Evolutionary conservation across 2,888 invertebrate species (phyloP), one percentile per base, ranked within the genome.

Genomic region (Elysia crispata): DNA sequence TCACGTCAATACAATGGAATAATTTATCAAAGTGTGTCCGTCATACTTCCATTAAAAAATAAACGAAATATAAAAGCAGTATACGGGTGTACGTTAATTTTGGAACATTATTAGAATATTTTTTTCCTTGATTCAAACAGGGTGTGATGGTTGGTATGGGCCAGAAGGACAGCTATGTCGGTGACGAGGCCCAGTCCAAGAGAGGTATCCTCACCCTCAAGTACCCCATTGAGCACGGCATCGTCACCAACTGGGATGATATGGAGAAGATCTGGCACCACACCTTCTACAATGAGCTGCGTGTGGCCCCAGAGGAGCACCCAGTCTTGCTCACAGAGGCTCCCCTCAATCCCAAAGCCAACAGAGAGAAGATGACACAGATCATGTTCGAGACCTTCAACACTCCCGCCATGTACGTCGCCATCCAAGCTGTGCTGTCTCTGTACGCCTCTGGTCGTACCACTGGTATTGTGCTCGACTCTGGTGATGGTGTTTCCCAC

Each of bases 361-460:
- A 77, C 70, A 60, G 60, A n/a, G 83, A 83, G 77, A 97, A 97
- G 95, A 97, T 97, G 96, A 96, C 96, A 76, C 89, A 90, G 85
- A 89, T 89, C 80, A 89, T 90, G 84, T 85, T 86, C 77, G 85
- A 85, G 97, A 98, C 94, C 90, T 96, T 96, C 94, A 96, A 96
- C 94, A 96, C 96, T 76, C 97, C 97, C 85, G 97, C 97, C 91
- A 97, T 97, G 96, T 97, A 97, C 93, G 97, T 97, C 85, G 97
- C 97, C 92, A 96, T 96, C 86, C 98, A 98, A 93, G 97, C 98
- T 82, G 98, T 97, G 81, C 97, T 98, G 92, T 98, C 97, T 69
- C 94, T 97, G 93, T 97, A 97, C 93, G 97, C 97, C 86, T 97
- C 97, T 92, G 97, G 97, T 94, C 96, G 97, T 95, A 97, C 97